A percentile compares a stretch with the other conserved stretches of the same genome.
These are phyloP conservation scores for Argyrosomus japonicus DNA, from an alignment of 2,113 vertebrate species.

Conservation along the genomic window DNA sequence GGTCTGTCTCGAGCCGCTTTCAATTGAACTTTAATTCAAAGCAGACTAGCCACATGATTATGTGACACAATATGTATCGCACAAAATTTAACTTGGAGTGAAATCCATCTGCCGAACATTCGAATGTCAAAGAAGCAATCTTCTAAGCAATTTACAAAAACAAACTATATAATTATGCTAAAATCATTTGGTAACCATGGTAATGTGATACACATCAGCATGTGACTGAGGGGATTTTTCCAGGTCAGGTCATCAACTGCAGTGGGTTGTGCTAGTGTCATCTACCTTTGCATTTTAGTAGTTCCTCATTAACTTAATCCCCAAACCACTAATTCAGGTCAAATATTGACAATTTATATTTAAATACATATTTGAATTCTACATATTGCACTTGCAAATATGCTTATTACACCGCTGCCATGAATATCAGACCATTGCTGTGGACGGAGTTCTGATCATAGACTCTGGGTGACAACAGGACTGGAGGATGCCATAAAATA, in stretches of 20 bases:
- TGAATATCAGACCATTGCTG: no score
- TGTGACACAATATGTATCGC: background rate
- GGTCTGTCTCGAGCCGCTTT: background rate
- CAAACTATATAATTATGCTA: background rate
- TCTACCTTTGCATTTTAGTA: background rate
- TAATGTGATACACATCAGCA: background rate
- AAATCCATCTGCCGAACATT: background rate
- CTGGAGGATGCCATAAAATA: no score
- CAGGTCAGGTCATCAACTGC: background rate
- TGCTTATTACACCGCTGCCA: no score
- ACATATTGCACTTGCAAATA: no score
- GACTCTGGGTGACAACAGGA: no score
- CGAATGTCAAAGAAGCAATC: background rate
- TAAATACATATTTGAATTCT: no score
- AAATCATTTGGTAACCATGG: background rate
- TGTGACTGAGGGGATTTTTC: background rate
- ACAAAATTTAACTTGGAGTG: background rate
- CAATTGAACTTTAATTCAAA: background rate
- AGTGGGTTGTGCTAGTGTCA: background rate
- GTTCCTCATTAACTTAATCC: background rate
- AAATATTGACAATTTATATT: no score
- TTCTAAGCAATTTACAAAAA: background rate
- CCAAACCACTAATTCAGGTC: no score
- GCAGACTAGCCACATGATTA: background rate
- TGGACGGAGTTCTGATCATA: no score